Percentiles rank a stretch among this genome's conserved stretches.
Conservation (phyloP, 2,797 vertebrate species). For the Chaetodon trifasciatus region DNA sequence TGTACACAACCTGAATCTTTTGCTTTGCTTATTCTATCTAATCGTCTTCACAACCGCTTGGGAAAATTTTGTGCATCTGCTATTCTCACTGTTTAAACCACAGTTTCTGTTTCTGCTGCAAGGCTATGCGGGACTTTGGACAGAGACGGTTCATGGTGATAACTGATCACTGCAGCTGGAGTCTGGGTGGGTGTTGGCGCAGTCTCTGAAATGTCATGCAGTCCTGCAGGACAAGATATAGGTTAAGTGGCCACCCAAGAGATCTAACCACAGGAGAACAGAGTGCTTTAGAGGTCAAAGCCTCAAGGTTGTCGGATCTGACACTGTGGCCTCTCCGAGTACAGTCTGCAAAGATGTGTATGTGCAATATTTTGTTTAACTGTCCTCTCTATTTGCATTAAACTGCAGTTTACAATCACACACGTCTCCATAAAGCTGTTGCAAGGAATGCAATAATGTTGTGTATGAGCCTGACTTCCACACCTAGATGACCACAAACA, state of each 20-base stretch:
- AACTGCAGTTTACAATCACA: not conserved
- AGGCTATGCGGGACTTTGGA: conserved; percentile 7
- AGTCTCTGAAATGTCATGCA: conserved; percentile 42
- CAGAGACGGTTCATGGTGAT: conserved; percentile 18
- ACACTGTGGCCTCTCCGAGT: not conserved
- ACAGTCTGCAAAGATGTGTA: not conserved
- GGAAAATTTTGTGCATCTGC: conserved; percentile 7
- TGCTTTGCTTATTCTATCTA: conserved; percentile 20
- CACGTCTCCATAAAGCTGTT: not conserved
- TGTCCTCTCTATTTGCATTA: not conserved
- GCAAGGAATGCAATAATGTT: not conserved
- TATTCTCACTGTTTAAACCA: conserved; percentile 10
- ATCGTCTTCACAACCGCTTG: conserved; percentile 16
- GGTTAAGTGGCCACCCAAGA: conserved; percentile 53
- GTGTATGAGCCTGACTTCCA: not conserved
- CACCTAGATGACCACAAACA: not conserved
- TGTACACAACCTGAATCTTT: not conserved
- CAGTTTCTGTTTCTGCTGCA: conserved; percentile 18
- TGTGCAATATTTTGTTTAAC: not conserved
- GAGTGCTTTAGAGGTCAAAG: conserved; percentile 39
- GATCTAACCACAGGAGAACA: conserved; percentile 30
- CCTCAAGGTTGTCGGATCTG: conserved; percentile 45
- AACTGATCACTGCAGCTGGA: conserved; percentile 15
- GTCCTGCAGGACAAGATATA: conserved; percentile 43
- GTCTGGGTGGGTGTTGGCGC: conserved; percentile 22